Base-by-base conservation (phyloP, 2,797 vertebrate species). In the Karalla daura region DNA sequence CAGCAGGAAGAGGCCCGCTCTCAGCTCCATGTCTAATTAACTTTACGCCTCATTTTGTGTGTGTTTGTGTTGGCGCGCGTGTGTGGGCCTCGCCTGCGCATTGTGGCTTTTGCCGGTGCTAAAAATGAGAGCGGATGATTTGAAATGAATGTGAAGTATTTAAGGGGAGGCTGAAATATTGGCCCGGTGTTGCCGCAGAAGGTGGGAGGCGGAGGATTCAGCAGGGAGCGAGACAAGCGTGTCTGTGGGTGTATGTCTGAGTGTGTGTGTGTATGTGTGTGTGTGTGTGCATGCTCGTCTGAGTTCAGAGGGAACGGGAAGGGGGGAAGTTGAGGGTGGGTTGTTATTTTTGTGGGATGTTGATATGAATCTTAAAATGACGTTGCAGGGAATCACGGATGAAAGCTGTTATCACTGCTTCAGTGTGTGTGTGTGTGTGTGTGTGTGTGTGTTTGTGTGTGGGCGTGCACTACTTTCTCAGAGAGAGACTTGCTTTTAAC, bases 11-110 rank as follows among this genome's bases (percentile, higher is more conserved):
- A 85, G 56, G 40, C 73, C 76, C 84, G 70, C 72, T 80, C 88
- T 77, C 75, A 82, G 82, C 84, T 88, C 86, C 78, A 46, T 86
- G 85, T 89, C 90, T 89, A 88, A 92, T 93, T 93, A 89, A 84
- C 85, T 89, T 79, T 77, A 82, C 61, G 80, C 58, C 73, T 82
- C 54, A 78, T 76, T 80, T 63, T 80, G 56, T 69, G 60, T 81
- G 58, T 53, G 46, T 75, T 63, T 81, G 74, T 74, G 58, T 52
- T n/a, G 54, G 35, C 14, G 40, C 4, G 30, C 2, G 55, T 62
- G 73, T 74, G 80, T 80, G 70, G 70, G 65, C 70, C 30, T 63
- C 9, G 9, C 51, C 60, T 43, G 66, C n/a, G 1, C 40, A 40
- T 55, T 54, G 56, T 64, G 79, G 59, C 56, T 53, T 71, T 51